Evolutionary conservation across 2,888 invertebrate species (phyloP).

Genomic region (Heliconius aoede): DNA sequence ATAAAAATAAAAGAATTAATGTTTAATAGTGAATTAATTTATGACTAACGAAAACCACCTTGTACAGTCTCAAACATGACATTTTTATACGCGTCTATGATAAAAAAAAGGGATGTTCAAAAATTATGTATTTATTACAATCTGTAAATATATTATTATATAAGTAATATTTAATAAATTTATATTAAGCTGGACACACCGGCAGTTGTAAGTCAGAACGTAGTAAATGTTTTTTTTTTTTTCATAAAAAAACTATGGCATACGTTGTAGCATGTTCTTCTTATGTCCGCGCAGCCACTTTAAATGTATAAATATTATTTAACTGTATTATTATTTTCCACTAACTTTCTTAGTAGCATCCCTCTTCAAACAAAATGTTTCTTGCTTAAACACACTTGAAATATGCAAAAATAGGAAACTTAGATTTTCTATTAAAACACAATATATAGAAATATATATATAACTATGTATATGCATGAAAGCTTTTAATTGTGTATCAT

Average conservation of each 20-base stretch:
- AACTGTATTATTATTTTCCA: background rate
- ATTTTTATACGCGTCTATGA: background rate
- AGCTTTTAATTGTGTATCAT: conserved; percentile 5
- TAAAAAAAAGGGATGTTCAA: background rate
- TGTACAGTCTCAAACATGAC: too few relatives aligned
- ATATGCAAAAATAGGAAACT: background rate
- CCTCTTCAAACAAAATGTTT: conserved; percentile 1
- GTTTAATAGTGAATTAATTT: too few relatives aligned
- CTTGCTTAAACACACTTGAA: background rate
- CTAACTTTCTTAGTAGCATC: background rate
- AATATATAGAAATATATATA: background rate
- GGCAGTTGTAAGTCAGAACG: conserved; percentile 25
- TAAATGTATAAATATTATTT: background rate
- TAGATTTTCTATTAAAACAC: background rate
- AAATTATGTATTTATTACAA: background rate
- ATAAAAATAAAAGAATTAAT: too few relatives aligned
- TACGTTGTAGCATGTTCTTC: conserved; percentile 15
- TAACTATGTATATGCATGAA: conserved; percentile 9
- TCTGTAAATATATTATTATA: conserved; percentile 2
- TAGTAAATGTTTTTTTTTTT: conserved; percentile 23
- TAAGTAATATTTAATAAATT: conserved; percentile 24
- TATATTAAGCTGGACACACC: conserved; percentile 23
- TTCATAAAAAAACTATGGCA: background rate
- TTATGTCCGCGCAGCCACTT: conserved; percentile 13
- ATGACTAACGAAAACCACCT: too few relatives aligned